These are phyloP conservation scores for Drosophila nr. perissopoda DNA, from an alignment of 2,888 invertebrate species.

Conservation along the genomic window DNA sequence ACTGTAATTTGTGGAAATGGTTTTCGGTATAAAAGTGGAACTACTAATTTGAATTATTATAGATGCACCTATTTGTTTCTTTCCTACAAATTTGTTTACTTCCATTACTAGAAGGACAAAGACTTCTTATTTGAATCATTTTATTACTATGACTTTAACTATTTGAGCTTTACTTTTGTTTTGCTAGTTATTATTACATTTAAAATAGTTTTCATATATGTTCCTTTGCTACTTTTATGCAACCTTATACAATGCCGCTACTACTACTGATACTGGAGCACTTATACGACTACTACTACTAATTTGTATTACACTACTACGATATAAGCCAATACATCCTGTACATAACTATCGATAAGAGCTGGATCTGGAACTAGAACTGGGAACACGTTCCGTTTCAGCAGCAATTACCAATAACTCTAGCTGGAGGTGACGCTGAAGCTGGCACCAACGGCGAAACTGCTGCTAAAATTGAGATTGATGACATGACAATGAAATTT, in stretches of 20 bases:
- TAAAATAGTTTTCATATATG: background rate
- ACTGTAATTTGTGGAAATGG: background rate
- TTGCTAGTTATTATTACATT: background rate
- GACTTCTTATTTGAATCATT: background rate
- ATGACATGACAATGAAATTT: constrained; percentile 74
- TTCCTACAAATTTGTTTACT: background rate
- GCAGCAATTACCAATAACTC: background rate
- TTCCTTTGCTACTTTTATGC: background rate
- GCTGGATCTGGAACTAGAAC: background rate
- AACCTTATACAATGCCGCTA: background rate
- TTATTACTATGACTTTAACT: background rate
- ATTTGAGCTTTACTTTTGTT: background rate
- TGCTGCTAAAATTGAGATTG: constrained; percentile 72
- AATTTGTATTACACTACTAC: background rate
- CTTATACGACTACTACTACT: background rate
- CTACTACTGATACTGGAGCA: background rate
- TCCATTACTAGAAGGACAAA: background rate
- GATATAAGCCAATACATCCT: background rate
- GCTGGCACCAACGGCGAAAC: background rate
- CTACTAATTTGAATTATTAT: background rate
- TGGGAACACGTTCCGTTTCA: background rate
- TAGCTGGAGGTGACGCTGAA: background rate
- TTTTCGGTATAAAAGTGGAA: background rate
- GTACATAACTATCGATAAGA: background rate
- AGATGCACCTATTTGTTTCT: background rate